phyloP scores from a whole-genome alignment of 2,888 invertebrate genomes.

The Tachystola acroxantha region DNA sequence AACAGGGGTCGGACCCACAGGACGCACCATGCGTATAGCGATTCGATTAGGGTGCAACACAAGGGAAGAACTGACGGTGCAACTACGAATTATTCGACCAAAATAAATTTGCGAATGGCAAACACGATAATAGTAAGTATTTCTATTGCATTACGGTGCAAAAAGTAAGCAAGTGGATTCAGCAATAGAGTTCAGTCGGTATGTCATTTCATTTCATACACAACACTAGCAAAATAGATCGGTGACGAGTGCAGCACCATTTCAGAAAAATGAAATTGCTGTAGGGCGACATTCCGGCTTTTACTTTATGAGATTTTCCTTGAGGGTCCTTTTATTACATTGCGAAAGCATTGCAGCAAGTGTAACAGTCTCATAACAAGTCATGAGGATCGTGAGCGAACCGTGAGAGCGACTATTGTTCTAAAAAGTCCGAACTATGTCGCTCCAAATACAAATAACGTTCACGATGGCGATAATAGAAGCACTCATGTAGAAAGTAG shows the following conservation, averaged over 20 bases:
- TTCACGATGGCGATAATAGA: slow-evolving; percentile 11
- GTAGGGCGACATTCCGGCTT: slow-evolving; percentile 53
- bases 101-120: slow-evolving; percentile 21
- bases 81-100: slow-evolving; percentile 34
- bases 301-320: slow-evolving; percentile 48
- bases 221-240: slow-evolving; percentile 72
- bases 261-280: slow-evolving; percentile 73
- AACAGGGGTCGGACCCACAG: slow-evolving; percentile 61
- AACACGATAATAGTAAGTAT: not conserved
- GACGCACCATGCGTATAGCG: slow-evolving; percentile 68
- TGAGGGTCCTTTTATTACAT: slow-evolving; percentile 32
- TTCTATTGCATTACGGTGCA: slow-evolving; percentile 17
- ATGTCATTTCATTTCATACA: slow-evolving; percentile 73
- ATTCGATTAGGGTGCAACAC: slow-evolving; percentile 76
- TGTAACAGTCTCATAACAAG: slow-evolving; percentile 12
- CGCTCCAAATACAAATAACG: slow-evolving; percentile 25
- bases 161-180: not conserved
- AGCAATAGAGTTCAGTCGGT: slow-evolving; percentile 29
- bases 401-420: slow-evolving; percentile 22
- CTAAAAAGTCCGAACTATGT: slow-evolving; percentile 27
- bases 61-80: slow-evolving; percentile 68
- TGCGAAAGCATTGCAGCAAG: slow-evolving; percentile 17
- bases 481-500: slow-evolving; percentile 18
- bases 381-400: slow-evolving; percentile 21
- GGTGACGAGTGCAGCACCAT: slow-evolving; percentile 66